Base-by-base conservation (phyloP, 2,888 invertebrate species). In the Synanthedon tipuliformis region DNA sequence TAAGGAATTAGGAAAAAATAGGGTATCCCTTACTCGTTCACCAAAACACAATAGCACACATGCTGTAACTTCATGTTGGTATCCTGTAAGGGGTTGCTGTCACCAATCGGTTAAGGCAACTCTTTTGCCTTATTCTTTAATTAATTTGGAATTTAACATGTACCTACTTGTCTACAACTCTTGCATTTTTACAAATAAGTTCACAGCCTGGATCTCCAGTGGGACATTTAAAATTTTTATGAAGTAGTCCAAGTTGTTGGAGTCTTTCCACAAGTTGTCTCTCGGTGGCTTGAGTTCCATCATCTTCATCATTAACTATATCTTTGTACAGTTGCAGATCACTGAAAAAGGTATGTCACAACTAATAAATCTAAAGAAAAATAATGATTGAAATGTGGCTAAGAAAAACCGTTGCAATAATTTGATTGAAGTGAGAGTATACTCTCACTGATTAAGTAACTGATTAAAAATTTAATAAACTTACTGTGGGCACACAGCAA, bases 131-230 rank as follows among this genome's bases (percentile, higher is more conserved):
- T 10, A 34, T 34, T 34, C 34, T 34, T 34, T 34, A 1, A 34
- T 8, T 2, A 34, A 34, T 0, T 34, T 34, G 10, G 10, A 34
- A 34, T 34, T 34, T 34, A 34, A n/a, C 7, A 45, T 45, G 45
- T 13, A 45, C 23, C 41, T 62, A 83, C 86, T 78, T 78, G 59
- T 86, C 85, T 56, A 82, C 68, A 12, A 86, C 86, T 64, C 85
- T 70, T 7, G 81, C 84, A 41, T 67, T 54, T 69, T 68, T 81
- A 54, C 73, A 73, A 7, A 71, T 58, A 41, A 83, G 65, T 53
- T 69, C 70, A 55, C 86, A 85, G 10, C 71, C 70, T 13, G 76
- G 66, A 51, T 64, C 66, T 34, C 66, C 68, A 23, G 68, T 59
- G 0, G 71, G 68, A 58, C 87, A 87, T 51, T 64, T 66, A 0